Evolutionary conservation across 2,113 vertebrate genomes (phyloP), one percentile per base, ranked within the genome.

Genomic region (Myrmecophaga tridactyla): DNA sequence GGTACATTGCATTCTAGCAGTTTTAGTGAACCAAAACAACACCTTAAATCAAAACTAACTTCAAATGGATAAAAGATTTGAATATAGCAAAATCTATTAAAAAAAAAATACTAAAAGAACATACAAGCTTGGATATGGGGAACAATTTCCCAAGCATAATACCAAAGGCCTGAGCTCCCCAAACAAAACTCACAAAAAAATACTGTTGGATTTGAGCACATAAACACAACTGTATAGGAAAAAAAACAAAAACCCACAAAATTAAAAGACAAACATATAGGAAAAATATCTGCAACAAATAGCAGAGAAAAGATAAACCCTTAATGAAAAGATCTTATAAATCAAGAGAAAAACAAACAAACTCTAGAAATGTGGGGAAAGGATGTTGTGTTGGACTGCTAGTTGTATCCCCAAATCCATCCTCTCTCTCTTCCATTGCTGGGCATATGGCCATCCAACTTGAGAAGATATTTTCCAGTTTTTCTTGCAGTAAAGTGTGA

Each of bases 41-140:
- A n/a, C n/a, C 12, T 83, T 58, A 95, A 9, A 86, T 60, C 18
- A 81, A 83, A 92, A 89, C 46, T 86, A 89, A 96, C 92, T 90
- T 48, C 25, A 94, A 87, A 92, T 60, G 39, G 20, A 76, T 58
- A 83, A 39, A 69, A 88, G 23, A 65, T 72, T 15, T 78, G 46
- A 25, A 69, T 84, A 56, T 80, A 86, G 62, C 14, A 89, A 85
- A 77, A 85, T 77, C 73, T 51, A 34, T 56, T n/a, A n/a, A 56
- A 92, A 95, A n/a, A 56, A 92, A 95, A 77, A 94, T 34, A 60
- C 48, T 84, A 62, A 62, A 63, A 77, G 27, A 85, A 90, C 15
- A 51, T 46, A 58, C 2, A 56, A 46, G 12, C 21, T 58, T 80
- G 31, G 27, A 25, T 63, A 18, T 89, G 56, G 84, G 63, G 43